Evolutionary conservation across 2,888 invertebrate species (phyloP).

Genomic region (Busseola fusca): DNA sequence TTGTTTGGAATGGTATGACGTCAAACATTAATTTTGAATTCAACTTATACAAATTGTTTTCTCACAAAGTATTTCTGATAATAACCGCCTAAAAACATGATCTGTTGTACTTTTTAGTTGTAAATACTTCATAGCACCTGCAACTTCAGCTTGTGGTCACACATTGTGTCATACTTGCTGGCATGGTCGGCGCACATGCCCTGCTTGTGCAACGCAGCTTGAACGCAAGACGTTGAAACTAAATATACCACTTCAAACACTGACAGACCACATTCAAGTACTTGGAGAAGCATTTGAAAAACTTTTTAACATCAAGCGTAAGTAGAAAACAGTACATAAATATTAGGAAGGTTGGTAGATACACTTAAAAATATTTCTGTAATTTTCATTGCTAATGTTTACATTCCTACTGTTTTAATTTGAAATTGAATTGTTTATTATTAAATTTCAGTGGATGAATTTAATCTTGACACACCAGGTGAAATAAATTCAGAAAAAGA

Average conservation of each 20-base stretch:
- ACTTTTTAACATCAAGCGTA: constrained; percentile 77
- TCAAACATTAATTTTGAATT: background rate
- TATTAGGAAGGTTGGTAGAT: background rate
- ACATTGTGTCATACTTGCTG: constrained; percentile 81
- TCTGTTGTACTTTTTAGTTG: constrained; percentile 70
- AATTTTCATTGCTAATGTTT: constrained; percentile 9
- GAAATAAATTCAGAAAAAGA: constrained; percentile 68
- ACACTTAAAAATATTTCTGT: background rate
- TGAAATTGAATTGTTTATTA: background rate
- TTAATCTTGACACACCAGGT: constrained; percentile 65
- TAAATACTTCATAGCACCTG: constrained; percentile 77
- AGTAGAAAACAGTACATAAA: constrained; percentile 50
- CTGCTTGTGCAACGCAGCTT: constrained; percentile 70
- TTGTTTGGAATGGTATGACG: constrained; percentile 80
- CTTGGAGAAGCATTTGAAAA: constrained; percentile 75
- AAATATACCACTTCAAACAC: constrained; percentile 73
- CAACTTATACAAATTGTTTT: background rate
- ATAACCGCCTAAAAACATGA: background rate
- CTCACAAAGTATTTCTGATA: background rate
- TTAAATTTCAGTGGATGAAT: constrained; percentile 77
- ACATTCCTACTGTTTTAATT: background rate
- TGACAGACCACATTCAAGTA: constrained; percentile 72
- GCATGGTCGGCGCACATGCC: constrained; percentile 73
- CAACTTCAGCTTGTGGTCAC: constrained; percentile 80
- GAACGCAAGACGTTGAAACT: constrained; percentile 71